Conservation (phyloP, 2,888 invertebrate genomes). For the Clusia tigrina region DNA sequence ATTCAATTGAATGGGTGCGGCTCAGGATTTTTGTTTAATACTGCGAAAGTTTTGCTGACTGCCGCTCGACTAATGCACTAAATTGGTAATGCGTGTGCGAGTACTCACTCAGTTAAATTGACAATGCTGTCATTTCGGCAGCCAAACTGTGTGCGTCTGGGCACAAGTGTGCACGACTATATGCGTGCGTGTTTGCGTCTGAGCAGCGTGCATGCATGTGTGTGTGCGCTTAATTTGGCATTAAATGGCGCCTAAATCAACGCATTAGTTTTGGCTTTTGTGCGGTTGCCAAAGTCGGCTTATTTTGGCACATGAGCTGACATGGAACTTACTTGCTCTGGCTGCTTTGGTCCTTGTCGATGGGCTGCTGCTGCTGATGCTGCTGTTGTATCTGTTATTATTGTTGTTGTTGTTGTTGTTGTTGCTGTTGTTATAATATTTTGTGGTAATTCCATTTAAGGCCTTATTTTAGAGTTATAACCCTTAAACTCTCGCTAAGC, state of each 20-base stretch:
- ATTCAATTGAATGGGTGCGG: neutral
- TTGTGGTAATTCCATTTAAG: neutral
- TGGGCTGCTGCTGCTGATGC: too few species aligned
- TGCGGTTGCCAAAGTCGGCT: neutral
- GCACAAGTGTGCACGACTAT: too few species aligned
- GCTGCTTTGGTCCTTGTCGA: too few species aligned
- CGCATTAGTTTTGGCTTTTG: neutral
- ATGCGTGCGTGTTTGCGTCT: neutral
- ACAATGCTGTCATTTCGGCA: neutral
- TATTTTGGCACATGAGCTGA: neutral
- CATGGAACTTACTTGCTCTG: neutral
- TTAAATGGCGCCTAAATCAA: slow-evolving; percentile 3
- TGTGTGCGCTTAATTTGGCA: slow-evolving; percentile 24
- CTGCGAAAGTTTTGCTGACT: neutral
- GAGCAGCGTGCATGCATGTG: slow-evolving; percentile 19
- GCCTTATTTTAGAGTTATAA: too few species aligned
- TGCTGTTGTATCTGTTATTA: too few species aligned
- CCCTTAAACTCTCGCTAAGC: neutral
- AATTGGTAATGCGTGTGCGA: too few species aligned
- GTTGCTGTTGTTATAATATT: neutral
- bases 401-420: too few species aligned
- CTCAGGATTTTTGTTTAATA: neutral
- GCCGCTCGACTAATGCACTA: too few species aligned
- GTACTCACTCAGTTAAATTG: neutral
- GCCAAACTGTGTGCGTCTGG: too few species aligned